These are phyloP conservation scores for Thunnus maccoyii DNA, from an alignment of 2,113 vertebrate species.

Conservation along the genomic window DNA sequence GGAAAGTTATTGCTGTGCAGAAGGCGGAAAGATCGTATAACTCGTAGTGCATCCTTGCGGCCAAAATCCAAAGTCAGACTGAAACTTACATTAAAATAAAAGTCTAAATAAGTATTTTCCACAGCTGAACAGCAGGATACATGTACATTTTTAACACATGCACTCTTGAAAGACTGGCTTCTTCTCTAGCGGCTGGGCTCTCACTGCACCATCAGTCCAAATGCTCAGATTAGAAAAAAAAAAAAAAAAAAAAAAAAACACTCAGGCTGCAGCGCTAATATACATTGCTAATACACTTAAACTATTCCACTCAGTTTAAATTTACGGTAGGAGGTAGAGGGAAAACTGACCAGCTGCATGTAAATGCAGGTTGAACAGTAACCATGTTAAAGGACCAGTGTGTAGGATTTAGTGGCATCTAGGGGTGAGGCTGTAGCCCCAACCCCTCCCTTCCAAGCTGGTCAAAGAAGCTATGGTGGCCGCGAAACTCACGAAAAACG, in stretches of 20 bases:
- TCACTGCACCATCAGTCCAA: background rate
- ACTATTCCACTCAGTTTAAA: background rate
- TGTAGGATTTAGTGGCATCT: too few species aligned
- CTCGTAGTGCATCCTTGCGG: background rate
- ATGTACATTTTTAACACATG: conserved; percentile 6
- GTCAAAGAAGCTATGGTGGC: too few species aligned
- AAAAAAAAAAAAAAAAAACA: background rate
- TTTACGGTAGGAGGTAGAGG: conserved; percentile 27
- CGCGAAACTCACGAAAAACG: too few species aligned
- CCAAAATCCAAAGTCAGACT: background rate
- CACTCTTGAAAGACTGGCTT: background rate
- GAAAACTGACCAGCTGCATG: conserved; percentile 19
- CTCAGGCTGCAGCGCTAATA: conserved; percentile 6
- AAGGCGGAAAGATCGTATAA: background rate
- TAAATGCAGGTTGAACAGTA: conserved; percentile 37
- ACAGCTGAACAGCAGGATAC: background rate
- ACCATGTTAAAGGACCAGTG: background rate
- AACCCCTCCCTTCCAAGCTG: too few species aligned
- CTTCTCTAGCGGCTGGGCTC: background rate
- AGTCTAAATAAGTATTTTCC: background rate
- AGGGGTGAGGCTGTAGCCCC: too few species aligned
- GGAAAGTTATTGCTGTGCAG: conserved; percentile 14
- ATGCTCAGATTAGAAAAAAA: background rate
- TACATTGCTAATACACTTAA: conserved; percentile 33
- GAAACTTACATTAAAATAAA: background rate